Evolutionary conservation across 1,140 invertebrate genomes (phyloP).

Genomic region (Whitmania pigra): DNA sequence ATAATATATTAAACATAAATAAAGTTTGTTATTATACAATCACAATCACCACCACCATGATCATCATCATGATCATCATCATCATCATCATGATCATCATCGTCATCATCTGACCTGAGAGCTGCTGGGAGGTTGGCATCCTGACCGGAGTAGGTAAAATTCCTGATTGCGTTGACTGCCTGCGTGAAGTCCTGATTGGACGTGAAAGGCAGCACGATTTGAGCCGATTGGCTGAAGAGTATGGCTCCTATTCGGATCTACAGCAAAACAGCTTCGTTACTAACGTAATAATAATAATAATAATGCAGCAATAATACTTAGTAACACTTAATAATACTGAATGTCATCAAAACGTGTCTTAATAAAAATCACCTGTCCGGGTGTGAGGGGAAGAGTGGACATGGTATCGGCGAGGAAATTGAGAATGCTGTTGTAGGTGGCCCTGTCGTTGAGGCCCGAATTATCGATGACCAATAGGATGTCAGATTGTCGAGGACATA

Average conservation of each 20-base stretch:
- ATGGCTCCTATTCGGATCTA: neutral
- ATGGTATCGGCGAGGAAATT: neutral
- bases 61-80: too few species aligned
- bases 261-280: neutral
- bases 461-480: slow-evolving; percentile 6
- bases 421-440: neutral
- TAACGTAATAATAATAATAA: too few species aligned
- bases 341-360: neutral
- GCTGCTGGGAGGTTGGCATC: neutral
- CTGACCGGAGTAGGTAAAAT: neutral
- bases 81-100: neutral
- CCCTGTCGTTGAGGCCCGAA: neutral
- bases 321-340: neutral
- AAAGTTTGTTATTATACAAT: too few species aligned
- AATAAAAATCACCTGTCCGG: slow-evolving; percentile 2
- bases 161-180: neutral
- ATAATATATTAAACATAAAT: too few species aligned
- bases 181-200: neutral
- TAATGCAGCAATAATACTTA: too few species aligned
- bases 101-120: neutral
- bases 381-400: neutral
- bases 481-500: neutral
- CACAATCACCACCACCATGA: too few species aligned
- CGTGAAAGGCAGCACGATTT: neutral
- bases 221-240: neutral